These are phyloP conservation scores for Merodon equestris DNA, from an alignment of 2,888 invertebrate genomes.

Conservation along the genomic window DNA sequence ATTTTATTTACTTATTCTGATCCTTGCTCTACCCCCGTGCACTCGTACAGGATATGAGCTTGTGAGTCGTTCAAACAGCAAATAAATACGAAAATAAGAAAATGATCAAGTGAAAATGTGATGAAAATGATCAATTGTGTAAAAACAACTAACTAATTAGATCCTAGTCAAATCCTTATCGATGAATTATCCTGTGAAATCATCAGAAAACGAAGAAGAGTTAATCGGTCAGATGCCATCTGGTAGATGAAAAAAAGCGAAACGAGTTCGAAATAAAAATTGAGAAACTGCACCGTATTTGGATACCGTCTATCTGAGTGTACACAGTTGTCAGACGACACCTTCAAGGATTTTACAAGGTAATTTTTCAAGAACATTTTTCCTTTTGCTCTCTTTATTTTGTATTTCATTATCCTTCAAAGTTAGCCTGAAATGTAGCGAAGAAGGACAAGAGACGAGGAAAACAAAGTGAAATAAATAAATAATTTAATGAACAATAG, in stretches of 20 bases:
- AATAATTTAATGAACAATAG: conserved; percentile 35
- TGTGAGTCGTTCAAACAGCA: conserved; percentile 33
- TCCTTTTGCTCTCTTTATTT: not conserved
- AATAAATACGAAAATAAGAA: not conserved
- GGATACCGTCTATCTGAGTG: conserved; percentile 40
- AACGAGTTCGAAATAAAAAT: too few species aligned
- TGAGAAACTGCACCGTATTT: conserved; percentile 30
- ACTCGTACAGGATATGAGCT: conserved; percentile 19
- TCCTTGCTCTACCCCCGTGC: not conserved
- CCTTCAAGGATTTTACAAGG: conserved; percentile 47
- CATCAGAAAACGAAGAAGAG: conserved; percentile 1
- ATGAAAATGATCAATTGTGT: conserved; percentile 9
- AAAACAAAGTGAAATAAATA: conserved; percentile 36
- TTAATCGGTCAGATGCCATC: conserved; percentile 49
- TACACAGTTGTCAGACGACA: conserved; percentile 1
- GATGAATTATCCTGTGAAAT: conserved; percentile 14
- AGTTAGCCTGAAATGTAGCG: not conserved
- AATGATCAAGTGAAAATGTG: conserved; percentile 30
- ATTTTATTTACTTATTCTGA: too few species aligned
- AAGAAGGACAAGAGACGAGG: not conserved
- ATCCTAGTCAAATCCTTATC: conserved; percentile 26
- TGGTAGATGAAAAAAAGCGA: conserved; percentile 19
- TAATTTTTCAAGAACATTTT: conserved; percentile 20
- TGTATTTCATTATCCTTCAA: too few species aligned
- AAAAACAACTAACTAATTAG: conserved; percentile 35